Percentiles rank a stretch among this genome's conserved stretches.
Conservation (phyloP, 2,797 vertebrate genomes). For the Darevskia mixta region DNA sequence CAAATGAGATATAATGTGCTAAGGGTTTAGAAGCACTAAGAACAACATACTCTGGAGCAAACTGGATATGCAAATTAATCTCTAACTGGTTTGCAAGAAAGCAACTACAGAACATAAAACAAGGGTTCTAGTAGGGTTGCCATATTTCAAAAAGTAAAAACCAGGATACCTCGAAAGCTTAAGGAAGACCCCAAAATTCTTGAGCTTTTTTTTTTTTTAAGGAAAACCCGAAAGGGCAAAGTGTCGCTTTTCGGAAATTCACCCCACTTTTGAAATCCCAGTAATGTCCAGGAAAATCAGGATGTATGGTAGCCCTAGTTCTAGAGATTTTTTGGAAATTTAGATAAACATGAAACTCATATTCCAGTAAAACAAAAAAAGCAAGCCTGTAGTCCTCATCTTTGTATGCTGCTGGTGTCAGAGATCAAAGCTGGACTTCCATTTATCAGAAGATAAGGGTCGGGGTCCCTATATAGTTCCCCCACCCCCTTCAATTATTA, state of each 20-base stretch:
- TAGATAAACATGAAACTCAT: not conserved
- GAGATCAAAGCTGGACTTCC: not conserved
- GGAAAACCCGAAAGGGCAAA: no score
- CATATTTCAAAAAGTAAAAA: no score
- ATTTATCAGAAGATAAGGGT: not conserved
- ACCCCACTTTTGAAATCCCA: no score
- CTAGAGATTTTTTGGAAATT: not conserved
- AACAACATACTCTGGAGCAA: not conserved
- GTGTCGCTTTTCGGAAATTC: no score
- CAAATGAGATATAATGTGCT: not conserved
- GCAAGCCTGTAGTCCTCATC: not conserved
- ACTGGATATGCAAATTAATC: not conserved
- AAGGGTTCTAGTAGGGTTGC: not conserved
- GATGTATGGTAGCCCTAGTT: no score
- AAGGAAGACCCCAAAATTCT: no score
- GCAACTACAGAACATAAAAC: not conserved
- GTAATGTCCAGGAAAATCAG: no score
- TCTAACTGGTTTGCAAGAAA: not conserved
- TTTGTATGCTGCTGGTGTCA: not conserved
- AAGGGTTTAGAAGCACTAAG: not conserved
- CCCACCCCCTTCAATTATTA: not conserved
- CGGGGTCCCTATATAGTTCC: not conserved
- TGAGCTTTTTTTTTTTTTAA: no score
- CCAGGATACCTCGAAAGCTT: no score
- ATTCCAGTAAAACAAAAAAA: not conserved